phyloP scores from a whole-genome alignment of 2,113 vertebrate genomes.

The Piprites chloris region DNA sequence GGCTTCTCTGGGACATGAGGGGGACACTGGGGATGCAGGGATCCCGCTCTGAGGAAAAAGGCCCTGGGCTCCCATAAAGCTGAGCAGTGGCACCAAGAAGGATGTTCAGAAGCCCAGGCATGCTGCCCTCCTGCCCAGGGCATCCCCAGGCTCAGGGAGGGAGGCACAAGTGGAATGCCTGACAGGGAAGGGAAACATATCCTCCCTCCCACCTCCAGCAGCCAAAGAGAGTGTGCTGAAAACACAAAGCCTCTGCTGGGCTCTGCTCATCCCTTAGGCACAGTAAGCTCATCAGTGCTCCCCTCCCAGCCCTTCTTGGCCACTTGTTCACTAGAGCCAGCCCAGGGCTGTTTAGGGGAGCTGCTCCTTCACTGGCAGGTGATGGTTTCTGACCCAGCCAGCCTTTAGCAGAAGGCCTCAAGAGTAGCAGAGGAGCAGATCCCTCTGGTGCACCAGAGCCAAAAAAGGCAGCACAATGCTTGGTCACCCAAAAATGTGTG shows the following conservation, averaged over 20 bases:
- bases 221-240: background rate
- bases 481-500: background rate
- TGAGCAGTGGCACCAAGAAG: rapidly evolving
- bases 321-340: background rate
- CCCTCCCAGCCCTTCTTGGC: background rate
- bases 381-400: background rate
- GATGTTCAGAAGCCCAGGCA: background rate
- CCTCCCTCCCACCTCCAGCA: background rate
- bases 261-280: background rate
- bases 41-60: background rate
- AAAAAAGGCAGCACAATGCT: background rate
- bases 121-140: rapidly evolving
- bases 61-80: rapidly evolving
- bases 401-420: background rate
- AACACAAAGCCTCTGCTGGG: background rate
- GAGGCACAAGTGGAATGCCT: rapidly evolving
- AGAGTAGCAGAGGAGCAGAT: background rate
- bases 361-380: background rate
- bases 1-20: rapidly evolving
- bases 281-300: background rate
- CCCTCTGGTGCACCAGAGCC: background rate
- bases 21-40: rapidly evolving
- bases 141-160: background rate
- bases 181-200: background rate
- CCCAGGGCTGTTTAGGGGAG: background rate